Conservation (phyloP, 2,113 vertebrate genomes). For the Tursiops truncatus region DNA sequence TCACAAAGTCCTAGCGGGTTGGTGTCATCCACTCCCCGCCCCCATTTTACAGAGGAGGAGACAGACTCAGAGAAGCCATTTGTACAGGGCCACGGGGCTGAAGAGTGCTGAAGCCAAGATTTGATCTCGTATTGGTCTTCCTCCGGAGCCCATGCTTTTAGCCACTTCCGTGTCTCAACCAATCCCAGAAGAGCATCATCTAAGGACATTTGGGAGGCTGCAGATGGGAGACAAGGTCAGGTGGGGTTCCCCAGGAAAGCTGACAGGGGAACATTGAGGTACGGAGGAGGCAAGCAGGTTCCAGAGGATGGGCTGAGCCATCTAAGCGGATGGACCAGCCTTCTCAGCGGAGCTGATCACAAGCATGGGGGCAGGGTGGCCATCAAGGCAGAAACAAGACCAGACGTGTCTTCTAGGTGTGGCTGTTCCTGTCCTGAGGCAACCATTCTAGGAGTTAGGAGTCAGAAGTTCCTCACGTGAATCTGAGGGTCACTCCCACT, state of each 20-base stretch:
- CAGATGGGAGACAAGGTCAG: neutral
- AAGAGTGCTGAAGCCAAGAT: neutral
- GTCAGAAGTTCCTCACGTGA: neutral
- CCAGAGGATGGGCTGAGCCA: neutral
- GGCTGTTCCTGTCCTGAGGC: neutral
- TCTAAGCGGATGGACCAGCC: accelerated
- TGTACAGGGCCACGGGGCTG: accelerated
- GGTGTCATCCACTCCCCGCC: accelerated
- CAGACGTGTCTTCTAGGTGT: neutral
- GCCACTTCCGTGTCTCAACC: neutral
- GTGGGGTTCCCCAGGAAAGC: neutral
- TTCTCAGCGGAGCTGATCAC: accelerated
- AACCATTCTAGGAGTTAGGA: neutral
- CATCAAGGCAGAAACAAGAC: neutral
- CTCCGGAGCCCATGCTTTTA: neutral
- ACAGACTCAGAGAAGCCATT: neutral
- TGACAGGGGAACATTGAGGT: neutral
- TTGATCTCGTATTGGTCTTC: neutral
- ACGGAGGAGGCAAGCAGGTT: neutral
- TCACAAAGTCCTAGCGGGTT: neutral
- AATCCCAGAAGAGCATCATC: neutral
- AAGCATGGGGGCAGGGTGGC: no score
- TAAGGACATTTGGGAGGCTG: neutral
- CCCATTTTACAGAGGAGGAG: neutral
- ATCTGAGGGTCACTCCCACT: neutral